phyloP scores from a whole-genome alignment of 2,113 vertebrate species.

The Chaetura pelagica region DNA sequence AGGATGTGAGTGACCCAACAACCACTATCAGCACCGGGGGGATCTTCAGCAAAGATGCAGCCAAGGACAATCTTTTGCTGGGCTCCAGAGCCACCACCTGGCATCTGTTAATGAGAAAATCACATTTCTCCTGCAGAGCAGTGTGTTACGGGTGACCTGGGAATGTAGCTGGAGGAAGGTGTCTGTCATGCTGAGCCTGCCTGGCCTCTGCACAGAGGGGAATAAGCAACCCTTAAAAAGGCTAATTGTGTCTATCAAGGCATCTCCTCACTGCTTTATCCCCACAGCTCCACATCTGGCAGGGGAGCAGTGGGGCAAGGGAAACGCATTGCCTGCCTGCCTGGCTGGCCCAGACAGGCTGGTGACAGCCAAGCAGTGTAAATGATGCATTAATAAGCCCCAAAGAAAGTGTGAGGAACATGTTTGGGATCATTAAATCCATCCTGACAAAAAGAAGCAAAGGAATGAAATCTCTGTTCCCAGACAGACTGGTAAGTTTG shows the following conservation, averaged over 20 bases:
- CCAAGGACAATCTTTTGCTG: neutral
- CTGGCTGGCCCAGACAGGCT: slow-evolving; percentile 7
- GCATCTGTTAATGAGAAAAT: neutral
- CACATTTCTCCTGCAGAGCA: neutral
- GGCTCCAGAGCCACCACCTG: neutral
- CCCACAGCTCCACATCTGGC: slow-evolving; percentile 41
- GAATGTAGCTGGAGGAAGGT: neutral
- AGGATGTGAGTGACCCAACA: neutral
- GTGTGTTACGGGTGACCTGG: neutral
- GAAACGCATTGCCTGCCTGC: slow-evolving; percentile 11
- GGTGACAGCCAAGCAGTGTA: slow-evolving; percentile 54
- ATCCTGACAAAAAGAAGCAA: slow-evolving; percentile 42
- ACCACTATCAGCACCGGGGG: fast-evolving
- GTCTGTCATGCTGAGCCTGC: neutral
- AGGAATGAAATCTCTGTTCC: slow-evolving; percentile 48
- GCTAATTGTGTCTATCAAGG: neutral
- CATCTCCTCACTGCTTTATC: neutral
- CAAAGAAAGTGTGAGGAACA: slow-evolving; percentile 58
- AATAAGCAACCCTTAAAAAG: neutral
- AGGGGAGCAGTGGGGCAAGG: slow-evolving; percentile 10
- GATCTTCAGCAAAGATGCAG: neutral
- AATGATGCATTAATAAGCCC: slow-evolving; percentile 35
- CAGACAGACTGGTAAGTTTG: neutral
- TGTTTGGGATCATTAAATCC: slow-evolving; percentile 61
- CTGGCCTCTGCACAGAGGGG: neutral